Evolutionary conservation across 2,888 invertebrate species (phyloP).

Genomic region (Volucella inflata): DNA sequence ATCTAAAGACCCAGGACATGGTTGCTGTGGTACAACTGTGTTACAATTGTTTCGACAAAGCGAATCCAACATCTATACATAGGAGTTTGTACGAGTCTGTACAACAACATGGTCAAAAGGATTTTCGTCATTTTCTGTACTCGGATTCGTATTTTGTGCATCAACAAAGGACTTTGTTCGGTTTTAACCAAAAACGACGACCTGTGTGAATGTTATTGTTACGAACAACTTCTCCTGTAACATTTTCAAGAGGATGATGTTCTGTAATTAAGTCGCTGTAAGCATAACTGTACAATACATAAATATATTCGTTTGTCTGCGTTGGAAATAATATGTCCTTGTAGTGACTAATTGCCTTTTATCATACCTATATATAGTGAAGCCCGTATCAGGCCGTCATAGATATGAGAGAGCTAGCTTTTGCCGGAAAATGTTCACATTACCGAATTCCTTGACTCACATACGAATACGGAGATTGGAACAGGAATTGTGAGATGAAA

Average conservation of each 20-base stretch:
- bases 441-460: constrained; percentile 22
- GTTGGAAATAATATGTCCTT: constrained; percentile 38
- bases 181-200: constrained; percentile 20
- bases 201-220: constrained; percentile 48
- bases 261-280: constrained; percentile 48
- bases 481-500: constrained; percentile 25
- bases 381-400: constrained; percentile 25
- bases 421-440: too few species aligned
- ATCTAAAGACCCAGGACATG: constrained; percentile 28
- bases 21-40: constrained; percentile 1
- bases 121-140: too few species aligned
- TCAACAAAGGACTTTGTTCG: not conserved
- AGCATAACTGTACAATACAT: too few species aligned
- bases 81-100: too few species aligned
- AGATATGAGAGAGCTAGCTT: not conserved
- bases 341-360: constrained; percentile 52
- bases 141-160: not conserved
- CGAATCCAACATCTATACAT: not conserved
- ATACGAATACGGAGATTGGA: constrained; percentile 23
- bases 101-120: not conserved
- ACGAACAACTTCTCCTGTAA: too few species aligned
- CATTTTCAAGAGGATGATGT: too few species aligned
- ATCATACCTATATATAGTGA: too few species aligned
- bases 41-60: not conserved
- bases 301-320: constrained; percentile 24